Conservation (phyloP, 2,888 invertebrate genomes). For the Phyllotreta cruciferae region DNA sequence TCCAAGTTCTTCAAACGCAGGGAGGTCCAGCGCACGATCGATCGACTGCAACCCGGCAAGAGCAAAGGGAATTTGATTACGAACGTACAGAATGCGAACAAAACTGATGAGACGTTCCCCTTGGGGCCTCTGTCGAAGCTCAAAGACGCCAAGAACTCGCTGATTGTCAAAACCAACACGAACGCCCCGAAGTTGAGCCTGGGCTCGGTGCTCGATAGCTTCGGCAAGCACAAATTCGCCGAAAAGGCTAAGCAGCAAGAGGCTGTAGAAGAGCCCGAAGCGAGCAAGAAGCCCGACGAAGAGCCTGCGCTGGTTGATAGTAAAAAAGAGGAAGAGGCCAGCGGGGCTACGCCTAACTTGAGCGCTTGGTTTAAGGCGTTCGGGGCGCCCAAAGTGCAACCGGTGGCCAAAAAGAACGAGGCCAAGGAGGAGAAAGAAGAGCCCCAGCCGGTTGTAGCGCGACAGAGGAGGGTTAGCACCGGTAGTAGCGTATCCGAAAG, state of each 20-base stretch:
- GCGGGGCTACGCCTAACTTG: conserved; percentile 76
- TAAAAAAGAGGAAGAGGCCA: conserved; percentile 42
- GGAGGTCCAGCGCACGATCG: conserved; percentile 83
- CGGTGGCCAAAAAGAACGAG: conserved; percentile 68
- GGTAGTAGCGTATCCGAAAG: conserved; percentile 82
- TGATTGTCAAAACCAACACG: conserved; percentile 69
- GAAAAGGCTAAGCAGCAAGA: conserved; percentile 53
- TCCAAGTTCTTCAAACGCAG: conserved; percentile 63
- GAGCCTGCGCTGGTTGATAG: not conserved
- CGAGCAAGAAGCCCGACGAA: conserved; percentile 22
- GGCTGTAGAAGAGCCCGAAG: conserved; percentile 53
- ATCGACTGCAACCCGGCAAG: conserved; percentile 84
- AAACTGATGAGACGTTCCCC: conserved; percentile 69
- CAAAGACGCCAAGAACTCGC: conserved; percentile 66
- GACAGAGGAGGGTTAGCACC: conserved; percentile 77
- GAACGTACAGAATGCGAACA: conserved; percentile 67
- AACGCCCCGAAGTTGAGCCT: conserved; percentile 82
- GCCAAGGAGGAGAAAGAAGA: conserved; percentile 59
- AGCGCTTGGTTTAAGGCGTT: conserved; percentile 94
- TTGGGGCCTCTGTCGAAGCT: conserved; percentile 65
- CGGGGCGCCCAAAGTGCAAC: conserved; percentile 79
- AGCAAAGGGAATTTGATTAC: conserved; percentile 85
- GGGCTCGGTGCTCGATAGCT: conserved; percentile 81
- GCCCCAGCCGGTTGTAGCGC: conserved; percentile 37
- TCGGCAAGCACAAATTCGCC: conserved; percentile 73